Base-by-base conservation (phyloP, 2,797 vertebrate species). In the Hippocampus kuda region DNA sequence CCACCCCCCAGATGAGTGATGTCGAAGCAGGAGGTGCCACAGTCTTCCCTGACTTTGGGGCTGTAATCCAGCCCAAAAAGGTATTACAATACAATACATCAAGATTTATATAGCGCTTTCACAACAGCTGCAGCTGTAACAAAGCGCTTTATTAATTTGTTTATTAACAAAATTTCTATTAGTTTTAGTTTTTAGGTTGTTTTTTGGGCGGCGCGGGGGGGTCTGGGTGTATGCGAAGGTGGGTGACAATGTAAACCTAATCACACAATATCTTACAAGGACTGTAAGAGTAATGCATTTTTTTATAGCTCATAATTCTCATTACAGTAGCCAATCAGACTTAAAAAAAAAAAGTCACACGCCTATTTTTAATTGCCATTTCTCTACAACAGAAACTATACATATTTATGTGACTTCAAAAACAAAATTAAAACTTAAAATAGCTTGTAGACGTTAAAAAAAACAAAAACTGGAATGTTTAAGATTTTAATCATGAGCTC, bases 21-120 rank as follows among this genome's bases (percentile, higher is more conserved):
- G 96, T 99, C 0, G 91, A 95, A 85, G 95, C 97, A 24, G 97
- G 97, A 69, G 97, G 97, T 64, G 95, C 96, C 9, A 99, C 96
- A 0, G 97, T 99, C 65, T 99, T 99, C 74, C 95, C 96, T 49
- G 96, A 99, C 79, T 94, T 98, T 80, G 97, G 97, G 69, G 97
- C 97, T 75, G 89, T 90, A 24, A 93, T 99, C 86, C 89, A 88
- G 88, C 96, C 96, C 1, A 92, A 89, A 86, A 99, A 98, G 95
- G 97, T 98, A 82, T 86, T 2, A 38, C 34, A 38, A 38, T 38
- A 38, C 34, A 38, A 38, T 34, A 34, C 6, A 38, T 8, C 34
- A 6, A 1, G 34, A 38, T 38, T 38, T 38, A 7, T 38, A 38
- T 38, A 8, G 34, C 34, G 7, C 34, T 38, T 38, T 38, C 34